These are phyloP conservation scores for Papilio polytes DNA, from an alignment of 1,140 invertebrate genomes.

Conservation along the genomic window DNA sequence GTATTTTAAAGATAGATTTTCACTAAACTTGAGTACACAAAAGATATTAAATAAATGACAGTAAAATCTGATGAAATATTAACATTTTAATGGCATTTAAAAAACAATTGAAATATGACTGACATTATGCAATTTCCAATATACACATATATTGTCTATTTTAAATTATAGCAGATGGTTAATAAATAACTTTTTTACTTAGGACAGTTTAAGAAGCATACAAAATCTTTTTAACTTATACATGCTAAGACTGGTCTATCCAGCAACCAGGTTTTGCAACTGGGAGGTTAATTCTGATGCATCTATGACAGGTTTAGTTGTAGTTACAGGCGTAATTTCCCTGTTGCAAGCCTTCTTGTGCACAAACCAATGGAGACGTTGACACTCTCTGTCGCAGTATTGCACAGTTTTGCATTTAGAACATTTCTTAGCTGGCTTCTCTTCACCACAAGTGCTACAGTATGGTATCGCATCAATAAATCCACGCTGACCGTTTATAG, in stretches of 20 bases:
- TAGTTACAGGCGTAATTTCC: slow-evolving; percentile 74
- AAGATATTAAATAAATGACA: not conserved
- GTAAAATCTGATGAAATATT: not conserved
- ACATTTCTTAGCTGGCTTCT: slow-evolving; percentile 95
- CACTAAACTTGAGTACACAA: not conserved
- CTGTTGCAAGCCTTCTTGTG: slow-evolving; percentile 95
- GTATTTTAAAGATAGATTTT: not conserved
- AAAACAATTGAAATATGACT: not conserved
- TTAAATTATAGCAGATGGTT: slow-evolving; percentile 17
- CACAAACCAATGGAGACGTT: slow-evolving; percentile 97
- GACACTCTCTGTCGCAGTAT: slow-evolving; percentile 97
- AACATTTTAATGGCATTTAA: not conserved
- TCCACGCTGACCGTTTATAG: slow-evolving; percentile 95
- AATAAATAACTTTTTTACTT: slow-evolving; percentile 33
- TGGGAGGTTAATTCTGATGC: slow-evolving; percentile 76
- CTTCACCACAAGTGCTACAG: slow-evolving; percentile 95
- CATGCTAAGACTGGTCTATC: slow-evolving; percentile 49
- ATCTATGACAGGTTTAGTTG: slow-evolving; percentile 70
- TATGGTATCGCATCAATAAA: slow-evolving; percentile 88
- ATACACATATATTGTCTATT: slow-evolving; percentile 26
- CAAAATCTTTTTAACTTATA: slow-evolving; percentile 1
- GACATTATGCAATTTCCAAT: not conserved
- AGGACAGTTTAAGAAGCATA: slow-evolving; percentile 27
- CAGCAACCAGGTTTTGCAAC: slow-evolving; percentile 78
- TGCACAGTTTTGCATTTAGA: slow-evolving; percentile 97